Evolutionary conservation across 2,888 invertebrate species (phyloP).

Genomic region (Hemaris fuciformis): DNA sequence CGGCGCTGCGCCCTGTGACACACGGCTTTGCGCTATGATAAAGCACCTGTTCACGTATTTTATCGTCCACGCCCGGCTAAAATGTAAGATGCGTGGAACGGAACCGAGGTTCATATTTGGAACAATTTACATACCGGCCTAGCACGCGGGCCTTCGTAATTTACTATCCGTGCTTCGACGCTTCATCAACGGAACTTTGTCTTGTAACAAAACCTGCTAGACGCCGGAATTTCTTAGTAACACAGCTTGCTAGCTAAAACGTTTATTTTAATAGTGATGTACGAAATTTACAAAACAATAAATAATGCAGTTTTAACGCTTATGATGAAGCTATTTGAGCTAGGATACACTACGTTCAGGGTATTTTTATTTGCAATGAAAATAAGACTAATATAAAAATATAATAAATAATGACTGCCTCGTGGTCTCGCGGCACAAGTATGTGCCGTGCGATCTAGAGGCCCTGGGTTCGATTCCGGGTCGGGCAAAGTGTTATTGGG

Average conservation of each 20-base stretch:
- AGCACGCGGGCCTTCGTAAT: conserved; percentile 18
- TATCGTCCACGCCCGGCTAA: conserved; percentile 64
- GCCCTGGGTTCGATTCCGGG: too few relatives aligned
- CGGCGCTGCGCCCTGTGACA: conserved; percentile 61
- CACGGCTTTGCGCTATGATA: conserved; percentile 73
- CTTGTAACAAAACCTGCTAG: not conserved
- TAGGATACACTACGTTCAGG: too few relatives aligned
- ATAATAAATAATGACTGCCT: too few relatives aligned
- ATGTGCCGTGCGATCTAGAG: too few relatives aligned
- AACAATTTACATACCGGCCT: conserved; percentile 29
- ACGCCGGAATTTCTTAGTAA: not conserved
- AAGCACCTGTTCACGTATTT: conserved; percentile 78
- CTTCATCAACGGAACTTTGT: conserved; percentile 11
- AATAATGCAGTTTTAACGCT: too few relatives aligned
- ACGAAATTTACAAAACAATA: too few relatives aligned
- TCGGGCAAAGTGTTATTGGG: too few relatives aligned
- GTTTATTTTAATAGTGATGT: too few relatives aligned
- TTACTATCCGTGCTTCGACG: conserved; percentile 13
- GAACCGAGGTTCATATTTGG: conserved; percentile 35
- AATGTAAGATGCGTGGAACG: conserved; percentile 57
- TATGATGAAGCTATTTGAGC: too few relatives aligned
- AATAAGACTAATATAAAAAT: too few relatives aligned
- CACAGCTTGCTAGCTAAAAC: not conserved
- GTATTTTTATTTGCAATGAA: too few relatives aligned
- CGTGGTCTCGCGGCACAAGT: too few relatives aligned